Conservation (phyloP, 2,797 vertebrate species). For the Pempheris klunzingeri region DNA sequence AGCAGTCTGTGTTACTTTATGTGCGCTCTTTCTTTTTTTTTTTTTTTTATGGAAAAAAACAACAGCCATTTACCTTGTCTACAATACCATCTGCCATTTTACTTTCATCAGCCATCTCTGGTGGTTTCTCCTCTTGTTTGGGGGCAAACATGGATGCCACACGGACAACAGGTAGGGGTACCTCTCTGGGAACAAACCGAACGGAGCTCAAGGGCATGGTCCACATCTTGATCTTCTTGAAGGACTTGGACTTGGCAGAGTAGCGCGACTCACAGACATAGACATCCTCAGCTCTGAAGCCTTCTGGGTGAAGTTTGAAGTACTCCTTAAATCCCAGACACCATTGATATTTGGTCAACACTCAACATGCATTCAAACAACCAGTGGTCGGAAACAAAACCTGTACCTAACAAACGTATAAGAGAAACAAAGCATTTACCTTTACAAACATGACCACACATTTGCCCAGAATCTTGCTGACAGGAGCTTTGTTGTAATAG, state of each 20-base stretch:
- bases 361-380: background rate
- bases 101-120: constrained; percentile 89
- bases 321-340: constrained; percentile 88
- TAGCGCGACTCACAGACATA: constrained; percentile 98
- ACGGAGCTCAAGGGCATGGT: constrained; percentile 97
- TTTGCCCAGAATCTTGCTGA: constrained; percentile 98
- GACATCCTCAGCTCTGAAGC: constrained; percentile 94
- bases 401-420: background rate
- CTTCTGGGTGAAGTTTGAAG: constrained; percentile 97
- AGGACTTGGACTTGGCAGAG: constrained; percentile 97
- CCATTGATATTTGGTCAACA: constrained; percentile 13
- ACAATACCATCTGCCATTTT: constrained; percentile 86
- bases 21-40: background rate
- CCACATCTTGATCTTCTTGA: constrained; percentile 99
- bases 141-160: constrained; percentile 97
- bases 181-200: constrained; percentile 91
- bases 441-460: constrained; percentile 99
- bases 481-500: constrained; percentile 98
- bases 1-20: background rate
- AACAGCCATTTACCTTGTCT: constrained; percentile 89
- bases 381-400: background rate
- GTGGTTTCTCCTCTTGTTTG: constrained; percentile 91
- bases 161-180: constrained; percentile 94
- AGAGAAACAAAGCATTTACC: constrained; percentile 77
- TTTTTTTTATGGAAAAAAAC: background rate